These are phyloP conservation scores for Dusona sp. DNA, from an alignment of 2,888 invertebrate species.

Conservation along the genomic window DNA sequence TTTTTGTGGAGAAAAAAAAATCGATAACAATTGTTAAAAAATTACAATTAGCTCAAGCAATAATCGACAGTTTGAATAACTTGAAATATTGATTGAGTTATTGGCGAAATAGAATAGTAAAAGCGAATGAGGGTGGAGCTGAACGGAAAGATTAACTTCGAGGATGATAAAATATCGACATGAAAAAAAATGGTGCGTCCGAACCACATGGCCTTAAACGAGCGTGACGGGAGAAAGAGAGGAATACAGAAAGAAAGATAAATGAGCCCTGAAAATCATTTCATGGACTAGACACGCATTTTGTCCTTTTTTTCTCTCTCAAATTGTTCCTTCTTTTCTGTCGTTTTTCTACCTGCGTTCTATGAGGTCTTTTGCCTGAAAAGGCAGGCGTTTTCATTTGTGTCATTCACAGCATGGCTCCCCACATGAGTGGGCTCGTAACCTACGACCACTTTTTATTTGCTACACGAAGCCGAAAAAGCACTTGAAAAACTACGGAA, in stretches of 20 bases:
- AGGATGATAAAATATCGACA: conserved; percentile 35
- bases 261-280: conserved; percentile 18
- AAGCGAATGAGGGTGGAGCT: conserved; percentile 15
- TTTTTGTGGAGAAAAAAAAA: background rate
- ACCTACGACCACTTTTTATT: conserved; percentile 11
- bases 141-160: conserved; percentile 18
- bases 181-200: conserved; percentile 26
- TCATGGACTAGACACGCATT: conserved; percentile 13
- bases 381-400: conserved; percentile 21
- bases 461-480: conserved; percentile 26
- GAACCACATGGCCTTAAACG: conserved; percentile 35
- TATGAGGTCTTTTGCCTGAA: conserved; percentile 39
- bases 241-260: conserved; percentile 20
- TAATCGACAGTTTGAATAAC: background rate
- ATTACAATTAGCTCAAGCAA: background rate
- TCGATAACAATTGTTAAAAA: background rate
- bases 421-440: conserved; percentile 2
- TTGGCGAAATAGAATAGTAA: conserved; percentile 18
- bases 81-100: conserved; percentile 36
- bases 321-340: conserved; percentile 27
- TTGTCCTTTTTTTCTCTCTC: conserved; percentile 22
- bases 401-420: conserved; percentile 35
- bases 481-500: conserved; percentile 36
- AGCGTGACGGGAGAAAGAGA: background rate
- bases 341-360: conserved; percentile 49